Conservation (phyloP, 1,140 invertebrate genomes). For the Macrotrachela quadricornifera region DNA sequence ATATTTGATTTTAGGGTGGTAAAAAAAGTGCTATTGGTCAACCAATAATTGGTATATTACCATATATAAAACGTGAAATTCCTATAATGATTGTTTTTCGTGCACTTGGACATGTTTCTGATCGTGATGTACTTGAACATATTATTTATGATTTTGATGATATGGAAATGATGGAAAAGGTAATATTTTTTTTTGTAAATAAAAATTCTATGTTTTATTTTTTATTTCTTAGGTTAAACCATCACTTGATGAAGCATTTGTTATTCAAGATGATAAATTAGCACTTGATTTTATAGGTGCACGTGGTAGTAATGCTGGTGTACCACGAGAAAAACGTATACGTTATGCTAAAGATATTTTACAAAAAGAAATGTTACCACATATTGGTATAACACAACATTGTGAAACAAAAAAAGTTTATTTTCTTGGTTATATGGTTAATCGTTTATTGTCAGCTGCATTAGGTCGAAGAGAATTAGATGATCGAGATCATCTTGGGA, state of each 20-base stretch:
- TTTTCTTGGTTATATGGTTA: conserved; percentile 95
- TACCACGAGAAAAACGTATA: conserved; percentile 91
- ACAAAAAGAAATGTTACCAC: conserved; percentile 97
- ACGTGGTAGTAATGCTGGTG: conserved; percentile 79
- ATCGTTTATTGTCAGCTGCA: conserved; percentile 70
- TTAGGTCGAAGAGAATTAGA: conserved; percentile 83
- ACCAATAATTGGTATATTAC: conserved; percentile 82
- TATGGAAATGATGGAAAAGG: conserved; percentile 99
- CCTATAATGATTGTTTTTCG: conserved; percentile 95
- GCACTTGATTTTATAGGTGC: conserved; percentile 93
- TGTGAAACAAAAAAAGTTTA: conserved; percentile 98
- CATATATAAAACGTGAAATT: conserved; percentile 93
- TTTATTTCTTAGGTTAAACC: conserved; percentile 37
- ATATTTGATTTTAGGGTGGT: too few species aligned
- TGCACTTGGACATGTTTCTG: conserved; percentile 88
- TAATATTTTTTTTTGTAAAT: conserved; percentile 26
- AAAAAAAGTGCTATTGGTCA: conserved; percentile 85
- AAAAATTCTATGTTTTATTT: too few species aligned
- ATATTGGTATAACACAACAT: conserved; percentile 92
- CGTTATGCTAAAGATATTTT: conserved; percentile 96
- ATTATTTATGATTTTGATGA: conserved; percentile 97
- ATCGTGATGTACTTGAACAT: conserved; percentile 90
- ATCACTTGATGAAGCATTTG: conserved; percentile 92
- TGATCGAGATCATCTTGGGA: conserved; percentile 97
- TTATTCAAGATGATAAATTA: conserved; percentile 94